Evolutionary conservation across 2,113 vertebrate species (phyloP), one percentile per base, ranked within the genome.

Genomic region (Bubo blakistoni): DNA sequence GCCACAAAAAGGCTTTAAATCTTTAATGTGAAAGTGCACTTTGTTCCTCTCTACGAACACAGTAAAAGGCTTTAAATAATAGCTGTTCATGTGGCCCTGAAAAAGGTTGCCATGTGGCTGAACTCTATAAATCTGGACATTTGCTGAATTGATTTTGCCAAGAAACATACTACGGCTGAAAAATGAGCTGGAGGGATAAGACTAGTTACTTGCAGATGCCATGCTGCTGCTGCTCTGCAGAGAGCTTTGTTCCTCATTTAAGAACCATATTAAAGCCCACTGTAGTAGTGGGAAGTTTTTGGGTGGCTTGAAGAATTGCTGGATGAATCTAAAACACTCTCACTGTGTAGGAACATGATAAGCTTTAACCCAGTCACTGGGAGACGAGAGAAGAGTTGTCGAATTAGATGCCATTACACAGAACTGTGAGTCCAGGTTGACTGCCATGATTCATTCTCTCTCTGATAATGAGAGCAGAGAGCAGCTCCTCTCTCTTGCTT

Each of bases 121-220:
- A 97, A 96, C 97, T 97, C 97, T 44, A 96, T 97, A 97, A 97
- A 97, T 97, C 97, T 93, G 95, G 93, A 92, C 95, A 95, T 96
- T 97, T 96, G 91, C 87, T 90, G 96, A 95, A 93, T 91, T 94
- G 97, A 96, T 94, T 97, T 97, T 97, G 89, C 96, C 96, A 96
- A 96, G 96, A 92, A 97, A 80, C 92, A 91, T 80, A 63, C 74
- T 83, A 82, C 2, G 1, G 81, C 91, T 97, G 93, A 96, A 96
- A 97, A 97, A 96, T 88, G 94, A 95, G 92, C 87, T 77, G 79
- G 49, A 62, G 71, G 74, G 76, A 59, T 77, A 93, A 92, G 86
- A n/a, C 74, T 77, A 70, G 70, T n/a, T 92, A 81, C 71, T 95
- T 90, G 81, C 91, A 92, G 94, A 73, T 82, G 36, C 65, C 65